These are phyloP conservation scores for Xestia ashworthii DNA, from an alignment of 2,888 invertebrate species.

Conservation along the genomic window DNA sequence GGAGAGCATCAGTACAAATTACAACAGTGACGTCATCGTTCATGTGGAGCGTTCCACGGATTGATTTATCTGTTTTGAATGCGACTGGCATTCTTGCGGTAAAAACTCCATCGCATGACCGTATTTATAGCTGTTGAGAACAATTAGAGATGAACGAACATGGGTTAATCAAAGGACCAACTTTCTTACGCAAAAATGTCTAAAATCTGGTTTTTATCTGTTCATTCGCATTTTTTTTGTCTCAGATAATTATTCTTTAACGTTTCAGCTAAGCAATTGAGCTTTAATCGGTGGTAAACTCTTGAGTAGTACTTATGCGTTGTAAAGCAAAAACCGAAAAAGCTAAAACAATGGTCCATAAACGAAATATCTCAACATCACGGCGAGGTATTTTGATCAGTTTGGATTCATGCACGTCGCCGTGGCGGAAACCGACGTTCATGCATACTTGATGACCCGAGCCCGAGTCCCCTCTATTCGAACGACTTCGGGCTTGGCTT, in stretches of 20 bases:
- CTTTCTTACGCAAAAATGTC: neutral
- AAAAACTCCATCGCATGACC: slow-evolving; percentile 62
- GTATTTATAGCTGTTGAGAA: slow-evolving; percentile 70
- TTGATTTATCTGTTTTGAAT: slow-evolving; percentile 82
- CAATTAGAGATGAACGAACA: neutral
- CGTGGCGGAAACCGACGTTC: slow-evolving; percentile 78
- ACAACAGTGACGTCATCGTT: slow-evolving; percentile 76
- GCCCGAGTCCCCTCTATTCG: slow-evolving; percentile 69
- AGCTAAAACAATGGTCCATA: slow-evolving; percentile 53
- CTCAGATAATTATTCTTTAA: neutral
- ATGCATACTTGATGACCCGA: slow-evolving; percentile 80
- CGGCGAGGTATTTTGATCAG: slow-evolving; percentile 64
- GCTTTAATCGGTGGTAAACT: neutral
- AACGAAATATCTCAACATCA: slow-evolving; percentile 54
- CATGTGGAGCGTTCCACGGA: slow-evolving; percentile 70
- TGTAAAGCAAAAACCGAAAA: slow-evolving; percentile 1
- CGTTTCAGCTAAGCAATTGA: neutral
- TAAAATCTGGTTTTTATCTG: neutral
- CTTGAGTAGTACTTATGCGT: neutral
- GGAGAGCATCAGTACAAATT: slow-evolving; percentile 49
- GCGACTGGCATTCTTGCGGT: slow-evolving; percentile 77
- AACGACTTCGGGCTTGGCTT: slow-evolving; percentile 63
- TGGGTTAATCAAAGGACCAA: neutral
- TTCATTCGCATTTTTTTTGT: neutral
- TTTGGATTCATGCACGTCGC: slow-evolving; percentile 62